phyloP scores from a whole-genome alignment of 2,797 vertebrate species.

The Leptatherina wallacei region DNA sequence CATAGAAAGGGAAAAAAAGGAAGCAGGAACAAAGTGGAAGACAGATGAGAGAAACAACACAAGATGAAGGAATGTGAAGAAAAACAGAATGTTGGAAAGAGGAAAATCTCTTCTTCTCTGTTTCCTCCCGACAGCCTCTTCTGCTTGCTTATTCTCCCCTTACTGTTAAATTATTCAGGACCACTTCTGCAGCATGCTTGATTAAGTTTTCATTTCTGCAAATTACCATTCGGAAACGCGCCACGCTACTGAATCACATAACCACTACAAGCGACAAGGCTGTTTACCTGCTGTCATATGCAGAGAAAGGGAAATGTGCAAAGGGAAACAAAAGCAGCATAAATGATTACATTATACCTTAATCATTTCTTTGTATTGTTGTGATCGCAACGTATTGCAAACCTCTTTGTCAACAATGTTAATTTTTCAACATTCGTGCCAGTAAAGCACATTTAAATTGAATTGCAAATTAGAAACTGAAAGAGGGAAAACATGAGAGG shows the following conservation, averaged over 20 bases:
- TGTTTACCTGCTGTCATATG: conserved; percentile 85
- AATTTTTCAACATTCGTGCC: conserved; percentile 51
- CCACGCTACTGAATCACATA: conserved; percentile 79
- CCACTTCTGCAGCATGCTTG: conserved; percentile 87
- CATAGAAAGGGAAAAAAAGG: neutral
- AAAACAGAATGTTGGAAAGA: neutral
- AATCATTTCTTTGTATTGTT: conserved; percentile 79
- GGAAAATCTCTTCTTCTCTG: conserved; percentile 30
- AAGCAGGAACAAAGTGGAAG: neutral
- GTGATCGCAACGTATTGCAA: conserved; percentile 70
- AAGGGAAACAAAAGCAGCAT: conserved; percentile 72
- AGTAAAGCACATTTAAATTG: conserved; percentile 37
- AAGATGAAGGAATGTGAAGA: neutral
- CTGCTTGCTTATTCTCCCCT: conserved; percentile 45
- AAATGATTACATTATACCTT: conserved; percentile 72
- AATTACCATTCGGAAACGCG: conserved; percentile 86
- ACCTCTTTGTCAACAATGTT: conserved; percentile 70
- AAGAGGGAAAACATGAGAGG: conserved; percentile 4
- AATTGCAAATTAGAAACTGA: conserved; percentile 50
- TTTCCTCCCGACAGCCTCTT: conserved; percentile 29
- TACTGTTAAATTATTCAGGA: conserved; percentile 90
- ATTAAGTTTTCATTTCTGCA: conserved; percentile 96
- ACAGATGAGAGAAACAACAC: neutral
- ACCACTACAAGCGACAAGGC: conserved; percentile 79
- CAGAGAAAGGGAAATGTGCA: conserved; percentile 40